A percentile compares a stretch with the other conserved stretches of the same genome.
Evolutionary conservation across 1,140 invertebrate species (phyloP).

Genomic region (Phortica variegata): DNA sequence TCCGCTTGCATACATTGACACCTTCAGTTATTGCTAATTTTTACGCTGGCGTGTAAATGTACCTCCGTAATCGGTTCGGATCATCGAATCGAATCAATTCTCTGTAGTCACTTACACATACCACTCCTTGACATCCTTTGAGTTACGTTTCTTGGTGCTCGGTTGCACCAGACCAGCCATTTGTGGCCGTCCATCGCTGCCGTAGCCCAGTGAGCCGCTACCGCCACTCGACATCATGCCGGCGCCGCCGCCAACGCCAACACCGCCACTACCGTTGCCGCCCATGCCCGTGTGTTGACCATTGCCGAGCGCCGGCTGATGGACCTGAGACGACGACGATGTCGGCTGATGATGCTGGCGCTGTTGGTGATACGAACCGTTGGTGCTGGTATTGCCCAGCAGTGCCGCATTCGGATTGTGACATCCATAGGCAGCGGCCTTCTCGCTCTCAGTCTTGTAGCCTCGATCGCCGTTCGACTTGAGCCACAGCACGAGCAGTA

Average conservation of each 20-base stretch:
- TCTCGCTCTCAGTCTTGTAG: slow-evolving; percentile 89
- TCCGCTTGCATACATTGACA: slow-evolving; percentile 13
- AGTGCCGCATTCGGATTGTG: slow-evolving; percentile 75
- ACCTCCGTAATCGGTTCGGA: neutral
- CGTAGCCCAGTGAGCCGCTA: slow-evolving; percentile 40
- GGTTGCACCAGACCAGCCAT: slow-evolving; percentile 59
- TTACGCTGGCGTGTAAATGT: neutral
- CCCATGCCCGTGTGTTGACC: slow-evolving; percentile 24
- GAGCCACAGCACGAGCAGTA: slow-evolving; percentile 82
- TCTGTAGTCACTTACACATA: slow-evolving; percentile 65
- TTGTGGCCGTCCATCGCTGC: slow-evolving; percentile 44
- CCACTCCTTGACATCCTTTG: slow-evolving; percentile 92
- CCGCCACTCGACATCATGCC: slow-evolving; percentile 46
- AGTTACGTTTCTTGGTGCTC: slow-evolving; percentile 73
- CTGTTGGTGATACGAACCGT: slow-evolving; percentile 54
- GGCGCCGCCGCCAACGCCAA: slow-evolving; percentile 36
- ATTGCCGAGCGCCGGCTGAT: slow-evolving; percentile 27
- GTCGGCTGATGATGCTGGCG: slow-evolving; percentile 57
- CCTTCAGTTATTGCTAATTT: slow-evolving; percentile 47
- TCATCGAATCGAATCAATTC: neutral
- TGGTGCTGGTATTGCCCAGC: slow-evolving; percentile 61
- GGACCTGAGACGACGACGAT: slow-evolving; percentile 51
- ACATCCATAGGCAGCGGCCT: slow-evolving; percentile 67
- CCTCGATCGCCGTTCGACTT: slow-evolving; percentile 82
- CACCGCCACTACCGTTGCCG: slow-evolving; percentile 22